Evolutionary conservation across 1,140 invertebrate species (phyloP).

Genomic region (Achatina immaculata): DNA sequence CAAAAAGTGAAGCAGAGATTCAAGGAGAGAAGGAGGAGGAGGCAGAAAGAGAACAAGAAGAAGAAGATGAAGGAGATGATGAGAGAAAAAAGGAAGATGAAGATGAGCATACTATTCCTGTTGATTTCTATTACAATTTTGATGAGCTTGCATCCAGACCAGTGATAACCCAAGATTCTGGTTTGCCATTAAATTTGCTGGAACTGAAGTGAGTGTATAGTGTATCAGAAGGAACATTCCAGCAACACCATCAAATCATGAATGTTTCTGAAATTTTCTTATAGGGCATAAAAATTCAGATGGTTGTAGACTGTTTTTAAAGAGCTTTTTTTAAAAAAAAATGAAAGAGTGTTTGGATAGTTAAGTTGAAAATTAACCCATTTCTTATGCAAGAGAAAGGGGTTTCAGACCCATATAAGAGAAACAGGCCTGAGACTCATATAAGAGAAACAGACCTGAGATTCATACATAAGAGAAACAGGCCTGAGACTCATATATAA

Average conservation of each 20-base stretch:
- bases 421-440: too few relatives aligned
- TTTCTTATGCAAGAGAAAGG: too few relatives aligned
- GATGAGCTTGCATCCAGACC: constrained; percentile 63
- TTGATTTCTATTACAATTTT: constrained; percentile 68
- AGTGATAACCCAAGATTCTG: constrained; percentile 62
- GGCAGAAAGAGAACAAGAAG: constrained; percentile 33
- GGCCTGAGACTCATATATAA: too few relatives aligned
- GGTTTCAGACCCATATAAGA: too few relatives aligned
- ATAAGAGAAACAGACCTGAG: too few relatives aligned
- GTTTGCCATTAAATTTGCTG: constrained; percentile 64
- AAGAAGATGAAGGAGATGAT: constrained; percentile 14
- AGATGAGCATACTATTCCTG: constrained; percentile 60
- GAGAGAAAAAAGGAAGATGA: constrained; percentile 43
- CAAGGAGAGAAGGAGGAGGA: constrained; percentile 29
- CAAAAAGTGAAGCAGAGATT: constrained; percentile 20
- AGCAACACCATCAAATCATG: not conserved
- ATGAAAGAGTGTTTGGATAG: too few relatives aligned
- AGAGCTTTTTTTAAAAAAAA: not conserved
- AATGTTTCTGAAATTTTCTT: constrained; percentile 45
- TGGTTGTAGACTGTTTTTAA: not conserved
- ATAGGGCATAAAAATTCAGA: not conserved
- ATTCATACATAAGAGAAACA: too few relatives aligned
- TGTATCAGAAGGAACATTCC: not conserved
- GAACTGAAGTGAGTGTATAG: constrained; percentile 61
- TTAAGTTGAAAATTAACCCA: too few relatives aligned